Evolutionary conservation across 2,113 vertebrate genomes (phyloP), one percentile per base, ranked within the genome.

Genomic region (Aldabrachelys gigantea): DNA sequence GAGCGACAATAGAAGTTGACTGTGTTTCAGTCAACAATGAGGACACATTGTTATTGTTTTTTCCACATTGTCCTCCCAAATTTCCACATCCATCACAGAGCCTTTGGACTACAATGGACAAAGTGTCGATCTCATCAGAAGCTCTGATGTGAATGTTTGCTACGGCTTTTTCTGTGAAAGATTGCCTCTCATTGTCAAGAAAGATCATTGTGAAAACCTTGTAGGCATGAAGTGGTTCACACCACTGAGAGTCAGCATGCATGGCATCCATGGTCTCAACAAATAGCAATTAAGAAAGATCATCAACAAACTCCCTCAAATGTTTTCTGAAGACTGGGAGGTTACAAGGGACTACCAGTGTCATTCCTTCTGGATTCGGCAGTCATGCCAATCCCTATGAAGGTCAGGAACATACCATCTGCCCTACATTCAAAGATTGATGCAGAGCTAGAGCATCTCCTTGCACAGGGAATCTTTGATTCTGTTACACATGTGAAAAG

Each of bases 381-480:
- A 90, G 81, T 11, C 82, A 38, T 8, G 8, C 47, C 53, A 38
- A 88, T 38, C 59, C n/a, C 54, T 25, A 50, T 56, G 54, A 90
- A 69, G 27, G 21, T 7, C 31, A 69, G 13, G 19, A 86, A 47
- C 0, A 7, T 7, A 91, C 3, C 0, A 0, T 47, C 31, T 78
- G 12, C 52, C 21, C 16, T 0, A 0, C 1, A 5, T 41, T 82
- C 81, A 29, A 50, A 59, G 13, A 38, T 6, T 81, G 31, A 4
- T 85, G 27, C 31, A 47, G 50, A 69, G 80, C 5, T n/a, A 14
- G 31, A 88, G 78, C 35, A 69, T 14, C 17, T 78, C n/a, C 69
- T 2, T 54, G 69, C 80, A 16, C 29, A 3, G 8, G 5, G 7
- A 19, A 91, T 86, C 2, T 3, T 93, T 21, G 54, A 14, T 83